Evolutionary conservation across 2,113 vertebrate genomes (phyloP).

Genomic region (Vidua chalybeata): DNA sequence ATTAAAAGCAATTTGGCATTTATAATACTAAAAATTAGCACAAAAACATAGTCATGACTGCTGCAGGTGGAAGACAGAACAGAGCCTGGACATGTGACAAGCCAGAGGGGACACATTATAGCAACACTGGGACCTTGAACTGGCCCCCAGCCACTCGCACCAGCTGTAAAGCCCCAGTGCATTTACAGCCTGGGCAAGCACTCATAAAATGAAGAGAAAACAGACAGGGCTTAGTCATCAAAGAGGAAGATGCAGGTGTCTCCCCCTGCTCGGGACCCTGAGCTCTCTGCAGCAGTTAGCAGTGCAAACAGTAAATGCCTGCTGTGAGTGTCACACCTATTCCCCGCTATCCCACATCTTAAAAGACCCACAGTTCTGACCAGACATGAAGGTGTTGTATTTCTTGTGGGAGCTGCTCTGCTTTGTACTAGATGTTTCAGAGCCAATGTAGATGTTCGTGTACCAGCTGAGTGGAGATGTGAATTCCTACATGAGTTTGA

Average conservation of each 20-base stretch:
- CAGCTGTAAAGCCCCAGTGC: neutral
- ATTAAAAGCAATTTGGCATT: neutral
- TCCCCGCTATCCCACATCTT: neutral
- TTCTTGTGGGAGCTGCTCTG: neutral
- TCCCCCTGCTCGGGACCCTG: neutral
- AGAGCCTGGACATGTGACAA: neutral
- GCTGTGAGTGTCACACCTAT: neutral
- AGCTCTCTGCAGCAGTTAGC: neutral
- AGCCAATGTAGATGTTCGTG: neutral
- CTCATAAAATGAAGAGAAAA: neutral
- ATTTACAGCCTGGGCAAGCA: neutral
- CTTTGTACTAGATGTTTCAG: neutral
- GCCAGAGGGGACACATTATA: neutral
- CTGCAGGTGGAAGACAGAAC: neutral
- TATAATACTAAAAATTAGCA: neutral
- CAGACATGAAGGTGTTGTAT: fast-evolving
- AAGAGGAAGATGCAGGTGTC: neutral
- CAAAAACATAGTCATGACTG: neutral
- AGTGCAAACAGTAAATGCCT: neutral
- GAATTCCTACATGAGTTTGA: neutral
- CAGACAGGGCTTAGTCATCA: neutral
- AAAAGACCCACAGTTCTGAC: neutral
- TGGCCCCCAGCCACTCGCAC: neutral
- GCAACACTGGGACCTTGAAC: neutral
- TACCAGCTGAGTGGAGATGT: neutral